phyloP scores from a whole-genome alignment of 37 sponge, comb jelly and placozoan species.

The Diacarnus erythraeanus region DNA sequence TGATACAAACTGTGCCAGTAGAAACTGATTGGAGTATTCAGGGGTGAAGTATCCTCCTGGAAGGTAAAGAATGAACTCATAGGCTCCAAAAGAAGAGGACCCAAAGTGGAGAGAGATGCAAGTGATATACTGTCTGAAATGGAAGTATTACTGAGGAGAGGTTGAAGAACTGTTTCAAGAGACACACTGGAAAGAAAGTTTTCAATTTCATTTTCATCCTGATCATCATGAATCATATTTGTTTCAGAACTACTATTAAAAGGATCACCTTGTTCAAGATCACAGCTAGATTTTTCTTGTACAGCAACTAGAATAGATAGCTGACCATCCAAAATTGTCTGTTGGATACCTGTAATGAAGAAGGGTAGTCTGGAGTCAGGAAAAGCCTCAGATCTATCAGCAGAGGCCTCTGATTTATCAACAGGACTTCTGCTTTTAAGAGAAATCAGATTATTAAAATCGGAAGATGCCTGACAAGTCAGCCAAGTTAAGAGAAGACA shows the following conservation, averaged over 20 bases:
- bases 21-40: conserved; percentile 61
- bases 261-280: background rate
- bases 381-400: background rate
- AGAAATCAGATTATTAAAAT: too few relatives aligned
- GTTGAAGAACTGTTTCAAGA: background rate
- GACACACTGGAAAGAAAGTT: background rate
- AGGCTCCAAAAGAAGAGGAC: conserved; percentile 12
- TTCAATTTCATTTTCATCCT: background rate
- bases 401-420: background rate
- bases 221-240: background rate
- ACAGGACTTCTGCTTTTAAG: too few relatives aligned
- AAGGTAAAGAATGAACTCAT: conserved; percentile 18
- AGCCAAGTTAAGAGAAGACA: conserved; percentile 52
- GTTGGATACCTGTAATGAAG: conserved; percentile 32
- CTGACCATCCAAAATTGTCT: conserved; percentile 28
- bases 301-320: conserved; percentile 36
- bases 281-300: background rate
- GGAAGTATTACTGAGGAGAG: background rate
- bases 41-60: conserved; percentile 37
- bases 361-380: conserved; percentile 14
- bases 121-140: background rate
- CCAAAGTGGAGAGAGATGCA: background rate
- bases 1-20: conserved; percentile 53
- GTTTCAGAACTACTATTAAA: background rate
- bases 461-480: background rate